phyloP scores from a whole-genome alignment of 2,797 vertebrate species.

The Amazonetta brasiliensis region DNA sequence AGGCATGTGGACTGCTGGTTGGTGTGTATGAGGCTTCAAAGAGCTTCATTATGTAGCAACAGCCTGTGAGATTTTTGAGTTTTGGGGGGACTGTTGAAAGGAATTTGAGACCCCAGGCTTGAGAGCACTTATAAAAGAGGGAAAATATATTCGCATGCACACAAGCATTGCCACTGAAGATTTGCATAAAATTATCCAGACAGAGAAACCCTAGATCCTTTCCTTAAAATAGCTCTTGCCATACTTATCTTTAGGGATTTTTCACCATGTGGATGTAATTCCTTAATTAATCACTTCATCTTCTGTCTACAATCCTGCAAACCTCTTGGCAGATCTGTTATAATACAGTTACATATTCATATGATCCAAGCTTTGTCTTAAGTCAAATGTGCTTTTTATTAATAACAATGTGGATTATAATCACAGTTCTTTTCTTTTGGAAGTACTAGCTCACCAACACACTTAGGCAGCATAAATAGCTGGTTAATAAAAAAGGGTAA shows the following conservation, averaged over 20 bases:
- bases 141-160: not conserved
- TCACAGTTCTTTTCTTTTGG: not conserved
- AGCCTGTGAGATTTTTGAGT: not conserved
- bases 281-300: conserved; percentile 47
- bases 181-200: conserved; percentile 3
- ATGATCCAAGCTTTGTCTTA: conserved; percentile 1
- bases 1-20: not conserved
- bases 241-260: not conserved
- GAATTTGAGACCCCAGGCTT: not conserved
- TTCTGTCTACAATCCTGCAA: conserved; percentile 19
- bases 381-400: conserved; percentile 4
- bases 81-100: not conserved
- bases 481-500: not conserved
- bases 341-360: conserved; percentile 10
- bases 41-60: not conserved
- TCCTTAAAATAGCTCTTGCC: conserved; percentile 6
- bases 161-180: not conserved
- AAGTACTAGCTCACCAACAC: not conserved
- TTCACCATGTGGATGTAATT: conserved; percentile 41
- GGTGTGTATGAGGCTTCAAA: not conserved
- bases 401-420: not conserved
- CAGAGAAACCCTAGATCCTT: not conserved
- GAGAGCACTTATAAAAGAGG: not conserved
- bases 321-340: conserved; percentile 7
- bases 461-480: not conserved